These are phyloP conservation scores for Lytechinus variegatus DNA, from an alignment of 35 echinoderm and acorn worm genomes.

Conservation along the genomic window DNA sequence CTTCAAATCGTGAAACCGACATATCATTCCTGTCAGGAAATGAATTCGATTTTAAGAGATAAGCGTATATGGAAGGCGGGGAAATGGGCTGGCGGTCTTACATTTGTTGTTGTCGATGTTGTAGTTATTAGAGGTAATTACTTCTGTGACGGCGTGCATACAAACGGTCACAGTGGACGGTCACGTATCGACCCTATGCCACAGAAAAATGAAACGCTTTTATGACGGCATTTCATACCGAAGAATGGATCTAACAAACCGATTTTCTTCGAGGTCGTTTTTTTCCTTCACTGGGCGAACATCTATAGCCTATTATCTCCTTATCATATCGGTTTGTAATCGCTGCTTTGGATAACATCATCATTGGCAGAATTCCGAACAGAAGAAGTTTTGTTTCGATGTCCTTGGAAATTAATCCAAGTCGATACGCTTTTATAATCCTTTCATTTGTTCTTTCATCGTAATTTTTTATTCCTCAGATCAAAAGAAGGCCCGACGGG, in stretches of 20 bases:
- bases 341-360: conserved; percentile 17
- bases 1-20: background rate
- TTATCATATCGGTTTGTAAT: conserved; percentile 9
- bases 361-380: background rate
- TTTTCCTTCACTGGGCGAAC: background rate
- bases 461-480: background rate
- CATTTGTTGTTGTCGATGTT: background rate
- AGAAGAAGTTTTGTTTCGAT: conserved; percentile 16
- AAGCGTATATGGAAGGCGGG: background rate
- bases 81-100: background rate
- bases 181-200: background rate
- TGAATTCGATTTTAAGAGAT: background rate
- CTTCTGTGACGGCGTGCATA: background rate
- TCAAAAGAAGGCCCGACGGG: conserved; percentile 7
- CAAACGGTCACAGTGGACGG: conserved; percentile 26
- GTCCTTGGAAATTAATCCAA: background rate
- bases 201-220: background rate
- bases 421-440: background rate
- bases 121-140: background rate
- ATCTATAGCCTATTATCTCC: background rate
- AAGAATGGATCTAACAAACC: conserved; percentile 19
- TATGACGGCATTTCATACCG: background rate
- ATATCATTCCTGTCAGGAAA: background rate
- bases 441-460: background rate
- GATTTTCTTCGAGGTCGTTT: conserved; percentile 1